Base-by-base conservation (phyloP, 2,113 vertebrate genomes). In the Martes martes region DNA sequence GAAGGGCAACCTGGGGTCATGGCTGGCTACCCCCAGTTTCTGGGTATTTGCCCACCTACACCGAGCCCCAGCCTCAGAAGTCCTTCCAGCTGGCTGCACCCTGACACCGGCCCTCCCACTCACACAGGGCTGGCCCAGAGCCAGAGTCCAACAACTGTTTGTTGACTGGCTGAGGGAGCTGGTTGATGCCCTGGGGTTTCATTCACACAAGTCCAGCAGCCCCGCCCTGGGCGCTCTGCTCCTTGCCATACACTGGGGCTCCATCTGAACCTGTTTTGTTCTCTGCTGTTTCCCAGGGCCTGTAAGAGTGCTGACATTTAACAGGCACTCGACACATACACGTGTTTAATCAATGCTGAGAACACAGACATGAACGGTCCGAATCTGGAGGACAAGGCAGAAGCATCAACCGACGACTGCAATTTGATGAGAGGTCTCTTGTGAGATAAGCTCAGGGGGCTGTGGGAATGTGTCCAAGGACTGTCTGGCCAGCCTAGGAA, bases 211-310 rank as follows among this genome's bases (percentile, higher is more conserved):
- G 33, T 11, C 11, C 14, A 31, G 85, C 55, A 1, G 7, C 4
- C 6, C 1, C n/a, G 50, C 31, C 57, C 78, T 14, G 67, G 28
- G 14, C 2, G 6, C 13, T 13, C 3, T 1, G 52, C 47, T 83
- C 57, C 1, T 0, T 1, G 42, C 55, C 47, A 6, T 1, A 45
- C 59, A 42, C 4, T 9, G 55, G 26, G 73, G 24, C 26, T 73
- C 59, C 1, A 0, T 0, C 9, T 0, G 16, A 52, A 7, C n/a
- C 15, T 8, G 81, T 11, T 74, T 52, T 47, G 10, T 36, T 50
- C 83, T 79, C 50, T 67, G 45, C 52, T 15, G 47, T 65, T 42
- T 89, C 36, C 28, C 23, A n/a, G 28, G 91, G 11, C 69, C 80
- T 78, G 18, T 55, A 45, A 63, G 71, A 50, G 80, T 2, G 45